Percentiles rank a stretch among this genome's conserved stretches.
Evolutionary conservation across 2,888 invertebrate genomes (phyloP).

Genomic region (Drosophila austrosaltans): DNA sequence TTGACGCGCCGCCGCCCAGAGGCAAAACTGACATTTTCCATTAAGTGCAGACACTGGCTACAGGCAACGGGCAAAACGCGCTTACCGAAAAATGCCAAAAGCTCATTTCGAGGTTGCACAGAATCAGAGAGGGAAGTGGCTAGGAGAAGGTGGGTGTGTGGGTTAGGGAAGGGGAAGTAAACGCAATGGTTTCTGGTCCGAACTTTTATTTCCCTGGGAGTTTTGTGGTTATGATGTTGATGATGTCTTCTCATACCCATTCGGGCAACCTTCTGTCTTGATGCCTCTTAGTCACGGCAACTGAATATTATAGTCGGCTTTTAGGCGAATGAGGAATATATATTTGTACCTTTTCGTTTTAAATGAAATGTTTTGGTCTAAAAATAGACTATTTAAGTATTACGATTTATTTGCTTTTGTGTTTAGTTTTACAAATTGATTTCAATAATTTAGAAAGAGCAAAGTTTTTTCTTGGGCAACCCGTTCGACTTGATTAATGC

Average conservation of each 20-base stretch:
- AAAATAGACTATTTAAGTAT: background rate
- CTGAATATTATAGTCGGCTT: slow-evolving; percentile 35
- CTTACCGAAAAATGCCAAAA: slow-evolving; percentile 47
- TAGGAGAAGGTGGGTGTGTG: background rate
- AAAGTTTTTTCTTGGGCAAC: background rate
- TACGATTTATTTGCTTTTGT: background rate
- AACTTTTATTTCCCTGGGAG: slow-evolving; percentile 58
- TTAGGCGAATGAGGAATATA: slow-evolving; percentile 24
- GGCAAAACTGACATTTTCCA: slow-evolving; percentile 79
- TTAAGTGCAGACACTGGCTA: slow-evolving; percentile 73
- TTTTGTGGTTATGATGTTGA: slow-evolving; percentile 58
- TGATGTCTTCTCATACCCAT: slow-evolving; percentile 31
- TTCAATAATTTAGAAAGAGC: background rate
- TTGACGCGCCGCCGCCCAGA: slow-evolving; percentile 57
- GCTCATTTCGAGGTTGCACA: slow-evolving; percentile 34
- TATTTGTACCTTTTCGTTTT: background rate
- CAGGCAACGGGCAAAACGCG: background rate
- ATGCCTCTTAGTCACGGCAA: slow-evolving; percentile 34
- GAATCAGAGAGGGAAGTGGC: background rate
- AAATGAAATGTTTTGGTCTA: background rate
- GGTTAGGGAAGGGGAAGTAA: background rate
- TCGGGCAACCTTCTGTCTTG: slow-evolving; percentile 3
- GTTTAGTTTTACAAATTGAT: background rate
- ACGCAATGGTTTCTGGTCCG: slow-evolving; percentile 36
- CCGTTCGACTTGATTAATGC: slow-evolving; percentile 6